phyloP scores from a whole-genome alignment of 2,888 invertebrate species.

The Galeruca laticollis region DNA sequence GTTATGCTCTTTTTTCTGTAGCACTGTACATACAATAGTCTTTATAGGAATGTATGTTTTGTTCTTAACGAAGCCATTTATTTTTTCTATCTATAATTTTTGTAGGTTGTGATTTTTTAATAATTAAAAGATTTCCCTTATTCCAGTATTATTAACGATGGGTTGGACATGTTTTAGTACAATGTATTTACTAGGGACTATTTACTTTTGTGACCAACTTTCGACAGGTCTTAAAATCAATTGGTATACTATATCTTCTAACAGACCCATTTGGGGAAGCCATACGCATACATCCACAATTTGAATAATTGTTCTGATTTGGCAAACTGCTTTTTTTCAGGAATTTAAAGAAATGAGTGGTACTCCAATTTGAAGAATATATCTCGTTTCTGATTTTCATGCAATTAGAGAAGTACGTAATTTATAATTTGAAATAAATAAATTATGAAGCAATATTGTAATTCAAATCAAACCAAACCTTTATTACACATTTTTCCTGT shows the following conservation, averaged over 20 bases:
- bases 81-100: slow-evolving; percentile 46
- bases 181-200: slow-evolving; percentile 30
- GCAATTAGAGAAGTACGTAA: no score
- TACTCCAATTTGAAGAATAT: no score
- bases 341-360: no score
- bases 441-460: no score
- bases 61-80: slow-evolving; percentile 43
- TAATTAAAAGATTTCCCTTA: slow-evolving; percentile 43
- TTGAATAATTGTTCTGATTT: no score
- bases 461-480: neutral
- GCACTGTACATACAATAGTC: slow-evolving; percentile 35
- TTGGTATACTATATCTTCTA: no score
- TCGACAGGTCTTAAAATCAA: neutral
- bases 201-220: neutral
- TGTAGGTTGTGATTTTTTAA: slow-evolving; percentile 51
- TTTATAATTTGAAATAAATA: no score
- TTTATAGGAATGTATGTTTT: slow-evolving; percentile 37
- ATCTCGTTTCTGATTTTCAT: no score
- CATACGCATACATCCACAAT: no score
- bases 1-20: slow-evolving; percentile 25
- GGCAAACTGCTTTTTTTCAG: no score
- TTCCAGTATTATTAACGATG: slow-evolving; percentile 51
- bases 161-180: slow-evolving; percentile 44
- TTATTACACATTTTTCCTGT: no score
- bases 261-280: no score